These are phyloP conservation scores for Ormyrus nitidulus DNA, from an alignment of 2,888 invertebrate genomes.

Conservation along the genomic window DNA sequence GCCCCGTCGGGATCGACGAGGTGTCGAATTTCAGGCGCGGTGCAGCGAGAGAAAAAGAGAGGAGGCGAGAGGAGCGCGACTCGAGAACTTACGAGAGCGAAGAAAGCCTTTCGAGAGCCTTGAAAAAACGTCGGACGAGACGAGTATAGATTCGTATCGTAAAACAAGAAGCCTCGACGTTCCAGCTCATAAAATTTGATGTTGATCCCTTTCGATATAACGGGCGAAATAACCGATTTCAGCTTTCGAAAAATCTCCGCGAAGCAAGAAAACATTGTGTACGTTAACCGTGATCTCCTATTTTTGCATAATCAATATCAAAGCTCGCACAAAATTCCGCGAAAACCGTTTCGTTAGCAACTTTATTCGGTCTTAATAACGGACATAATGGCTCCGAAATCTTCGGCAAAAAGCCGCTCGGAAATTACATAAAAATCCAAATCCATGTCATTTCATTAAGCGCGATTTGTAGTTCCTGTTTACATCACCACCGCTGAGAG, in stretches of 20 bases:
- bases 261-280: no score
- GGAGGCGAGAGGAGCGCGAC: neutral
- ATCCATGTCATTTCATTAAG: conserved; percentile 40
- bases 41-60: neutral
- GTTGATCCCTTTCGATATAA: no score
- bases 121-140: neutral
- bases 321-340: no score
- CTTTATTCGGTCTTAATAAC: no score
- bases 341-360: no score
- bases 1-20: neutral
- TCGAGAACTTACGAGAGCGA: conserved; percentile 28
- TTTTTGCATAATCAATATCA: no score
- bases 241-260: no score
- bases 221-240: no score
- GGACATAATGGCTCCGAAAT: no score
- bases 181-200: neutral
- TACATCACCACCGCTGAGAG: conserved; percentile 28
- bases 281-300: no score
- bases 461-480: conserved; percentile 51
- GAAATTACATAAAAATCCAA: conserved; percentile 43
- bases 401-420: neutral
- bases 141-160: conserved; percentile 28
- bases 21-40: conserved; percentile 44
- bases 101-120: neutral
- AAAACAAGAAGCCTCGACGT: conserved; percentile 34